phyloP scores from a whole-genome alignment of 2,797 vertebrate species.

The Leucoraja ocellata region DNA sequence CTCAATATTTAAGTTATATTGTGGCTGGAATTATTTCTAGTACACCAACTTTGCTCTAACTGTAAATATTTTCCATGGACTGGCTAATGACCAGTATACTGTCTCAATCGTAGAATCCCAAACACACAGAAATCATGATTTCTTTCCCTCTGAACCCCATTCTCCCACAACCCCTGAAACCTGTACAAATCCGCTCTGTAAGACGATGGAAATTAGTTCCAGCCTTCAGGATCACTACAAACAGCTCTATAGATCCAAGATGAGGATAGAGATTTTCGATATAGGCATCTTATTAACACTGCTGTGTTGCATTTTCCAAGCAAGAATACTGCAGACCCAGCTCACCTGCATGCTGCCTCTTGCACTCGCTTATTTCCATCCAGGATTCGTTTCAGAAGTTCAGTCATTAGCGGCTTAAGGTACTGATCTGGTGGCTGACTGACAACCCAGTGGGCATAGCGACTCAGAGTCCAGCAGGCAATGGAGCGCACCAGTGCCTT shows the following conservation, averaged over 20 bases:
- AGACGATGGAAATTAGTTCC: neutral
- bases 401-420: constrained; percentile 89
- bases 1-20: neutral
- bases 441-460: constrained; percentile 92
- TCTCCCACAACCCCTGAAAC: no score
- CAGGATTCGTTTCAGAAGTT: constrained; percentile 84
- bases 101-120: neutral
- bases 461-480: constrained; percentile 90
- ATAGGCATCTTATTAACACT: no score
- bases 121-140: constrained; percentile 50
- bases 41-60: neutral
- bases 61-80: neutral
- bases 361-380: constrained; percentile 90
- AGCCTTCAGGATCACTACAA: neutral
- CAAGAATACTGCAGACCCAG: neutral
- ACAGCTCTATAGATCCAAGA: neutral
- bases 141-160: no score
- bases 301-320: neutral
- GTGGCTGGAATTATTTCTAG: neutral
- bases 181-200: neutral
- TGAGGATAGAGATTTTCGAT: no score
- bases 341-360: constrained; percentile 85
- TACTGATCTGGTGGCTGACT: constrained; percentile 78
- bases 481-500: constrained; percentile 91
- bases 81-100: neutral